Evolutionary conservation across 2,113 vertebrate genomes (phyloP).

Genomic region (Paracanthobrama guichenoti): DNA sequence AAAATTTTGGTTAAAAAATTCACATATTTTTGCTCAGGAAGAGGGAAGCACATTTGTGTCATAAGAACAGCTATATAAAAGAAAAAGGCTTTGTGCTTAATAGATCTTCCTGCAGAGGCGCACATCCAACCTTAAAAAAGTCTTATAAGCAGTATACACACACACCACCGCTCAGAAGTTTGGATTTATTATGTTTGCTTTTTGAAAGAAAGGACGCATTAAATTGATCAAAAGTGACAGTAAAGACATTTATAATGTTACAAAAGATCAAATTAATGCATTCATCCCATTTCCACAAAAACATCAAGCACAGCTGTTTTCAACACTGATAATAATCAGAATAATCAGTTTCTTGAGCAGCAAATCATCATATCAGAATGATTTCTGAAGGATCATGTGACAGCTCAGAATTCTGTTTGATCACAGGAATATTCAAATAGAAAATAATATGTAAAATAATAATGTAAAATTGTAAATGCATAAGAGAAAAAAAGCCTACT

Average conservation of each 20-base stretch:
- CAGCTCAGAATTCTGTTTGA: neutral
- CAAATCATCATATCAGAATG: neutral
- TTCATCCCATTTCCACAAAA: neutral
- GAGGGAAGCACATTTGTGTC: constrained; percentile 6
- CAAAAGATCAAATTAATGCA: neutral
- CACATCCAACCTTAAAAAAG: neutral
- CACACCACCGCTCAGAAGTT: neutral
- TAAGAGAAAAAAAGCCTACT: neutral
- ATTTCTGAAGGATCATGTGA: neutral
- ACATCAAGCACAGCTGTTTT: no score
- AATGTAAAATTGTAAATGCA: neutral
- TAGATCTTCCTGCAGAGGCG: neutral
- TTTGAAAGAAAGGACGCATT: neutral
- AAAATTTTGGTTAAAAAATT: constrained; percentile 3
- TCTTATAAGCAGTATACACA: neutral
- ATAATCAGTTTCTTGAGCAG: neutral
- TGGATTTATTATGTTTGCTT: neutral
- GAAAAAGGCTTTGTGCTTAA: constrained; percentile 29
- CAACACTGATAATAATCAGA: no score
- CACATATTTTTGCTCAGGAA: neutral
- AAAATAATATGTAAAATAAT: no score
- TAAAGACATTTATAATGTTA: neutral
- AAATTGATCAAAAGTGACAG: neutral
- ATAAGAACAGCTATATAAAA: constrained; percentile 12
- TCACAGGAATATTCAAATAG: neutral